Evolutionary conservation across 53 echinoderm and acorn worm genomes (phyloP).

Genomic region (Paracentrotus lividus): DNA sequence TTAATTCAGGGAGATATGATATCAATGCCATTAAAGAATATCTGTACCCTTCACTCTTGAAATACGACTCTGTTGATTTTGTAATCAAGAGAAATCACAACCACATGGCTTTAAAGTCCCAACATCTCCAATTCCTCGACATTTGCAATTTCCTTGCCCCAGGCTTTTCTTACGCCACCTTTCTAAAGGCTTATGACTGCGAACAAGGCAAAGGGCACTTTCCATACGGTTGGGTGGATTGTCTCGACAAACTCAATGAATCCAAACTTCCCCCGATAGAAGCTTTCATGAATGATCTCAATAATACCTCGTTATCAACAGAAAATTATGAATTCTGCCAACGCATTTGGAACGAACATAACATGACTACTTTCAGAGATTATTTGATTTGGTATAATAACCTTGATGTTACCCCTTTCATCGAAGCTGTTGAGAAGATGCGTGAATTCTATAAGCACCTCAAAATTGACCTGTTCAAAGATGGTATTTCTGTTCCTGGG

Average conservation of each 20-base stretch:
- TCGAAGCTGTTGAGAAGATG: constrained; percentile 13
- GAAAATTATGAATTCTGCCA: constrained; percentile 9
- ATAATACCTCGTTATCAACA: not conserved
- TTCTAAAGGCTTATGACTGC: not conserved
- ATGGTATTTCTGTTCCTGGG: not conserved
- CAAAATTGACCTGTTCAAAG: not conserved
- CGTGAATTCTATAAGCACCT: not conserved
- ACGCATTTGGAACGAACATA: not conserved
- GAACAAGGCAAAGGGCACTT: not conserved
- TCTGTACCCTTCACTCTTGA: not conserved
- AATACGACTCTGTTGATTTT: not conserved
- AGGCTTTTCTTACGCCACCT: not conserved
- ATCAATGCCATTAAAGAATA: not conserved
- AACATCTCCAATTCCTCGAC: not conserved
- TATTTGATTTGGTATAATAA: not conserved
- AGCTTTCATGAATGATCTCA: not conserved
- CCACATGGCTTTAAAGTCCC: not conserved
- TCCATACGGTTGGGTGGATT: not conserved
- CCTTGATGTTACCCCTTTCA: not conserved
- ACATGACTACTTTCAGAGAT: not conserved
- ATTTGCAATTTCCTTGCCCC: not conserved
- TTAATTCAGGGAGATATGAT: not conserved
- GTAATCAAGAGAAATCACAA: not conserved
- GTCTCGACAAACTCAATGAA: not conserved
- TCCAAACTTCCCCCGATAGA: not conserved